A percentile compares a stretch with the other conserved stretches of the same genome.
Evolutionary conservation across 2,888 invertebrate genomes (phyloP).

Genomic region (Cactoblastis cactorum): DNA sequence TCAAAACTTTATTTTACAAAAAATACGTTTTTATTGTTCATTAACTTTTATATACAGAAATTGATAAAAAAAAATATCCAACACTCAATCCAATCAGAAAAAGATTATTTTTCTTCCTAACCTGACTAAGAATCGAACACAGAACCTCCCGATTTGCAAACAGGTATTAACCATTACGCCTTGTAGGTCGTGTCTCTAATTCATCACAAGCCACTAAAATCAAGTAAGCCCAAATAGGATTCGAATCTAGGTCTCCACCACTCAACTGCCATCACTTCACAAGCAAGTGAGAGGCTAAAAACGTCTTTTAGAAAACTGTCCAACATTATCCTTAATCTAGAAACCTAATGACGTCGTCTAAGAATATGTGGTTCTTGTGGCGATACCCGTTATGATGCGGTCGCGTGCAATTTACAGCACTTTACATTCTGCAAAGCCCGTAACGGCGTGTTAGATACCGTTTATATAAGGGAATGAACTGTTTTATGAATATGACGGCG

Average conservation of each 20-base stretch:
- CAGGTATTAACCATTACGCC: too few relatives aligned
- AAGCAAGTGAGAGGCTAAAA: neutral
- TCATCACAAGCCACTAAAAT: too few relatives aligned
- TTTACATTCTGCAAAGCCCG: slow-evolving; percentile 40
- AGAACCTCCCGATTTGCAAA: too few relatives aligned
- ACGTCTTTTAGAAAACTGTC: neutral
- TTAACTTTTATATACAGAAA: too few relatives aligned
- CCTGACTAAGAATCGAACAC: too few relatives aligned
- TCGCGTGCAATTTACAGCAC: slow-evolving; percentile 46
- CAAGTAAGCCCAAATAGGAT: too few relatives aligned
- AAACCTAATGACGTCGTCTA: slow-evolving; percentile 7
- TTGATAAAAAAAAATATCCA: too few relatives aligned
- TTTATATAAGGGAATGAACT: slow-evolving; percentile 46
- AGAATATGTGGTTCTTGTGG: slow-evolving; percentile 10
- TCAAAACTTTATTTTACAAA: too few relatives aligned
- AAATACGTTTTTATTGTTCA: too few relatives aligned
- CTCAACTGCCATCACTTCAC: neutral
- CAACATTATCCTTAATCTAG: slow-evolving; percentile 10
- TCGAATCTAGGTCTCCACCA: neutral
- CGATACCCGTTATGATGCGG: slow-evolving; percentile 14
- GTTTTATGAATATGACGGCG: slow-evolving; percentile 33
- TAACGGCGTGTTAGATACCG: slow-evolving; percentile 46
- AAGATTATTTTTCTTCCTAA: too few relatives aligned
- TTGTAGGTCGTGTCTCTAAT: too few relatives aligned
- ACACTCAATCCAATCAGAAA: too few relatives aligned